Evolutionary conservation across 2,113 vertebrate genomes (phyloP).

Genomic region (Ursus arctos): DNA sequence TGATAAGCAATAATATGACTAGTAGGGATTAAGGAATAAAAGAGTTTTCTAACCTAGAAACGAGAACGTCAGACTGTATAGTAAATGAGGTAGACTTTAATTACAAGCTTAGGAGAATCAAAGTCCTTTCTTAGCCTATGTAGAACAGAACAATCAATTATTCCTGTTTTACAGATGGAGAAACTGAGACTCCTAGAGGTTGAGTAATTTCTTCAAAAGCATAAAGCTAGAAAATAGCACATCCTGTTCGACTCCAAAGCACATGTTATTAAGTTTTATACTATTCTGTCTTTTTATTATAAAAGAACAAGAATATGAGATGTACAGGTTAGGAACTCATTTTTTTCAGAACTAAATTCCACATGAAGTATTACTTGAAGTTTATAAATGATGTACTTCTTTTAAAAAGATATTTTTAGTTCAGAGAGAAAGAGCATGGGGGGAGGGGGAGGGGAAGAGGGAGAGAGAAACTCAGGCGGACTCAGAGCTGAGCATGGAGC

Average conservation of each 20-base stretch:
- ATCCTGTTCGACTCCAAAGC: not conserved
- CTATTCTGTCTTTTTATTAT: not conserved
- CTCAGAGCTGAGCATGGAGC: not conserved
- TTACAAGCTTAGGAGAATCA: not conserved
- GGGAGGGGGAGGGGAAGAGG: not conserved
- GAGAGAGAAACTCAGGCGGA: not conserved
- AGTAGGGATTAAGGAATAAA: not conserved
- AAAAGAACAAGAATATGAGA: not conserved
- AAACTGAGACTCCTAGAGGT: not conserved
- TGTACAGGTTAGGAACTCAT: not conserved
- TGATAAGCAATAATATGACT: not conserved
- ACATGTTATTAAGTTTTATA: not conserved
- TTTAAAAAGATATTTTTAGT: not conserved
- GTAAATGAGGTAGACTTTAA: not conserved
- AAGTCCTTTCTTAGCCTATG: slow-evolving; percentile 8
- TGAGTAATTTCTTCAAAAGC: not conserved
- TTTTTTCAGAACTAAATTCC: slow-evolving; percentile 4
- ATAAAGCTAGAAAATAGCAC: not conserved
- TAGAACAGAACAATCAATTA: not conserved
- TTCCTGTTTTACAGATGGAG: not conserved
- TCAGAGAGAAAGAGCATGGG: not conserved
- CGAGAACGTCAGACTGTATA: not conserved
- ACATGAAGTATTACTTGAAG: slow-evolving; percentile 2
- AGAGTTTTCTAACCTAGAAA: slow-evolving; percentile 22
- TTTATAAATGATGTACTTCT: not conserved